Conservation (phyloP, 2,797 vertebrate genomes). For the Hippocampus kuda region DNA sequence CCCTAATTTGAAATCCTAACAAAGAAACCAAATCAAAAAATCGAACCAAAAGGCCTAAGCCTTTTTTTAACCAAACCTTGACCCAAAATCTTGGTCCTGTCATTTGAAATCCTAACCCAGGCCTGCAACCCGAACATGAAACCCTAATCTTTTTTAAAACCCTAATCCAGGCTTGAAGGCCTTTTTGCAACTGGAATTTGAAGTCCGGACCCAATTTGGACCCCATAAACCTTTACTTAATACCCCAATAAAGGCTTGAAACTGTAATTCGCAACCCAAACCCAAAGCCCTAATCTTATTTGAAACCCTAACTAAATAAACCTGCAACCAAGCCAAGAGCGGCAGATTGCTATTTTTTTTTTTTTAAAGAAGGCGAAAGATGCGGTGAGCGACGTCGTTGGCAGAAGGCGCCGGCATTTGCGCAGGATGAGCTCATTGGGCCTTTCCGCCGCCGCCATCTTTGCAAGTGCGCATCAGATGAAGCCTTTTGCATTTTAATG, state of each 20-base stretch:
- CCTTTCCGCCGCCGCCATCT: slow-evolving; percentile 57
- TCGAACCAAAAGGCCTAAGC: too few species aligned
- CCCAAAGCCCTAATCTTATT: too few species aligned
- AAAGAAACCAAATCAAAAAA: too few species aligned
- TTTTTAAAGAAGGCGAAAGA: slow-evolving; percentile 51
- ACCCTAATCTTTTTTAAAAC: too few species aligned
- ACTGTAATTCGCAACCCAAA: too few species aligned
- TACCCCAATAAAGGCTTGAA: too few species aligned
- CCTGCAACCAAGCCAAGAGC: slow-evolving; percentile 34
- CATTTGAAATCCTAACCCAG: background rate
- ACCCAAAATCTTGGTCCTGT: too few species aligned
- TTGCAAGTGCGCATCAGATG: slow-evolving; percentile 71
- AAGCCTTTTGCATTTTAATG: slow-evolving; percentile 70
- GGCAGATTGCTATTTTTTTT: slow-evolving; percentile 60
- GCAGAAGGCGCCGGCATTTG: slow-evolving; percentile 55
- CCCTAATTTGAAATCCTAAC: too few species aligned
- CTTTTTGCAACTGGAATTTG: background rate
- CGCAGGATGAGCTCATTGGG: slow-evolving; percentile 60
- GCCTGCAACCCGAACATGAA: too few species aligned
- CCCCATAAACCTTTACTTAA: background rate
- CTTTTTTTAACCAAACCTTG: too few species aligned
- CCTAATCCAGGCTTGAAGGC: too few species aligned
- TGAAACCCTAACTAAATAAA: too few species aligned
- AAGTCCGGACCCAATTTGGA: background rate
- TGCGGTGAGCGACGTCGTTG: slow-evolving; percentile 63